Conservation (phyloP, 2,888 invertebrate species). For the Mactromeris polynyma region DNA sequence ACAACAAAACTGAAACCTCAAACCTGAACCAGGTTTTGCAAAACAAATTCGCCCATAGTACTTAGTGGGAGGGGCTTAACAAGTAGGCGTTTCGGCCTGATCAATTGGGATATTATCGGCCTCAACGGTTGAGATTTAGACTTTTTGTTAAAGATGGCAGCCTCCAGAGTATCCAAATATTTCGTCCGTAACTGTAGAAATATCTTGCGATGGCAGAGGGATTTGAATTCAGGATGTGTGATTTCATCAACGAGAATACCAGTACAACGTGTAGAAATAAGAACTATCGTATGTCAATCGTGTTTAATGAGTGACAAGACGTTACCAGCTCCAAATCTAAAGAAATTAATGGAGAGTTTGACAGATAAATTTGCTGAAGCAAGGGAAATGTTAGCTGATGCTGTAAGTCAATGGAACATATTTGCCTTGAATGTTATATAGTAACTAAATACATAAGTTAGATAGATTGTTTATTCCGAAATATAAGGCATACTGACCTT, state of each 20-base stretch:
- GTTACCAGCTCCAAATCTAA: slow-evolving; percentile 57
- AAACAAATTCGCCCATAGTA: too few relatives aligned
- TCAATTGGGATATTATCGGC: too few relatives aligned
- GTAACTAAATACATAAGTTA: too few relatives aligned
- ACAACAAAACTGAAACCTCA: too few relatives aligned
- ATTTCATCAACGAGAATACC: not conserved
- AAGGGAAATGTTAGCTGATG: slow-evolving; percentile 77
- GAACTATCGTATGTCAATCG: slow-evolving; percentile 12
- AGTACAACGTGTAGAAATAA: not conserved
- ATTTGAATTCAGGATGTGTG: not conserved
- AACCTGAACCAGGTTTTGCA: too few relatives aligned
- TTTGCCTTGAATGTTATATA: too few relatives aligned
- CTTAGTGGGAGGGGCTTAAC: too few relatives aligned
- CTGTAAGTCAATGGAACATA: slow-evolving; percentile 70
- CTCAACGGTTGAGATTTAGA: too few relatives aligned
- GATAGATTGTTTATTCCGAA: too few relatives aligned
- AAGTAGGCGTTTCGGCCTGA: too few relatives aligned
- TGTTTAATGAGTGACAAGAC: slow-evolving; percentile 29
- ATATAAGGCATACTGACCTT: too few relatives aligned
- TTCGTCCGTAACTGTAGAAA: not conserved
- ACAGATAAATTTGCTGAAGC: slow-evolving; percentile 78
- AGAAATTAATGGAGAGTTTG: slow-evolving; percentile 72
- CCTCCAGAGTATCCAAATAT: slow-evolving; percentile 6
- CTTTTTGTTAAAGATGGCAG: slow-evolving; percentile 42
- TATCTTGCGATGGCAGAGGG: not conserved